These are phyloP conservation scores for Erpornis zantholeuca DNA, from an alignment of 2,113 vertebrate genomes.

Conservation along the genomic window DNA sequence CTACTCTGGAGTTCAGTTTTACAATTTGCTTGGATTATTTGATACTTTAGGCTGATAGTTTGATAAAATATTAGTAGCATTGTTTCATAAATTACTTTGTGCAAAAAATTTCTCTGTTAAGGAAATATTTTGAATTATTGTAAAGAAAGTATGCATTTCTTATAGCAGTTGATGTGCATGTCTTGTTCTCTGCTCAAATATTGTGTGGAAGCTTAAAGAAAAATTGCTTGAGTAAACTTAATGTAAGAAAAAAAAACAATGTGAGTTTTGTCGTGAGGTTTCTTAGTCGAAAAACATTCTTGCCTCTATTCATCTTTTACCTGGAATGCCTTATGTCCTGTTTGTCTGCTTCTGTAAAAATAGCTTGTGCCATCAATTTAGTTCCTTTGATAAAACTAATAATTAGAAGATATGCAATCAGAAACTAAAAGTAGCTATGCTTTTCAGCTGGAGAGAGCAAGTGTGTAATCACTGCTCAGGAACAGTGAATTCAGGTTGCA, in stretches of 20 bases:
- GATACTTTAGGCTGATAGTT: background rate
- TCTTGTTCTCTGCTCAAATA: background rate
- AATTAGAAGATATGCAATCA: background rate
- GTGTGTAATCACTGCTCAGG: background rate
- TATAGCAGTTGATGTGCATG: background rate
- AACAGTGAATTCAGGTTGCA: background rate
- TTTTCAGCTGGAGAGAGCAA: background rate
- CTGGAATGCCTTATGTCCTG: background rate
- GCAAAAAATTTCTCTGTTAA: background rate
- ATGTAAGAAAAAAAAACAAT: background rate
- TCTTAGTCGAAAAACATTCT: background rate
- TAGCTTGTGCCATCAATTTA: background rate
- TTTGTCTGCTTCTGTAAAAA: constrained; percentile 5
- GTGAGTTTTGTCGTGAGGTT: background rate
- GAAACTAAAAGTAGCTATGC: background rate
- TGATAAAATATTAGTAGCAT: background rate
- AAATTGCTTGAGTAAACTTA: background rate
- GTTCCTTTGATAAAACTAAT: constrained; percentile 18
- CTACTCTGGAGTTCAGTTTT: background rate
- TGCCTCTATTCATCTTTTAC: background rate
- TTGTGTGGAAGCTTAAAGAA: background rate
- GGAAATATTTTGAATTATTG: background rate
- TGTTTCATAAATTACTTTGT: background rate
- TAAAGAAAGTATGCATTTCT: background rate
- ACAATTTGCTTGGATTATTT: background rate